These are phyloP conservation scores for Sympetrum striolatum DNA, from an alignment of 2,888 invertebrate species.

Conservation along the genomic window DNA sequence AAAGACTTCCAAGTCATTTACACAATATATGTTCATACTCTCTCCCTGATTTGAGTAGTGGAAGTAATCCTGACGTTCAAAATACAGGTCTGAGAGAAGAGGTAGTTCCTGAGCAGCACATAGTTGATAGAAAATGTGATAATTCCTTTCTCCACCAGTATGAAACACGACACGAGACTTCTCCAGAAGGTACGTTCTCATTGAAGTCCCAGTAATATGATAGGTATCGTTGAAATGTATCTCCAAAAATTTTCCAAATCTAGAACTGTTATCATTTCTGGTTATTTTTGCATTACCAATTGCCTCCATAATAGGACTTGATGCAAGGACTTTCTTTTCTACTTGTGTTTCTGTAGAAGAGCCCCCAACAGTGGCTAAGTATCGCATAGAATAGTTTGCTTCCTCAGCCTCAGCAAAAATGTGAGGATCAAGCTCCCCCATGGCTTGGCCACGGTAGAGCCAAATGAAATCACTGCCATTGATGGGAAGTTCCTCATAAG, in stretches of 20 bases:
- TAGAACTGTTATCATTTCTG: conserved; percentile 96
- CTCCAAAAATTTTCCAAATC: conserved; percentile 97
- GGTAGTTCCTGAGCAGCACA: conserved; percentile 76
- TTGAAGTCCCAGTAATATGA: conserved; percentile 88
- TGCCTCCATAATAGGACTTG: conserved; percentile 99
- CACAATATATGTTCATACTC: conserved; percentile 81
- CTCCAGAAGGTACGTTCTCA: conserved; percentile 96
- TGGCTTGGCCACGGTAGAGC: conserved; percentile 91
- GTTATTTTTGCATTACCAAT: conserved; percentile 99
- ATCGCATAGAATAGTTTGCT: conserved; percentile 98
- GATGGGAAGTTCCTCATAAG: conserved; percentile 92
- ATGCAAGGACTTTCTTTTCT: conserved; percentile 94
- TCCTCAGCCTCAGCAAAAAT: conserved; percentile 99
- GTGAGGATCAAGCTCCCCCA: conserved; percentile 97
- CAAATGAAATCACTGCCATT: conserved; percentile 95
- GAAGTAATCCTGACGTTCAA: conserved; percentile 80
- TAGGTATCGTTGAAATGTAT: conserved; percentile 86
- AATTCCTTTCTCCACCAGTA: conserved; percentile 92
- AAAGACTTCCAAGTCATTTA: conserved; percentile 84
- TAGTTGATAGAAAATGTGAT: conserved; percentile 98
- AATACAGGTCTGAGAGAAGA: conserved; percentile 71
- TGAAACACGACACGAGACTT: conserved; percentile 97
- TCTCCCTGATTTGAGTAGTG: conserved; percentile 83
- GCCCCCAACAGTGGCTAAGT: conserved; percentile 95
- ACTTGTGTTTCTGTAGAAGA: conserved; percentile 88